A percentile compares a stretch with the other conserved stretches of the same genome.
Evolutionary conservation across 2,113 vertebrate genomes (phyloP).

Genomic region (Apus apus): DNA sequence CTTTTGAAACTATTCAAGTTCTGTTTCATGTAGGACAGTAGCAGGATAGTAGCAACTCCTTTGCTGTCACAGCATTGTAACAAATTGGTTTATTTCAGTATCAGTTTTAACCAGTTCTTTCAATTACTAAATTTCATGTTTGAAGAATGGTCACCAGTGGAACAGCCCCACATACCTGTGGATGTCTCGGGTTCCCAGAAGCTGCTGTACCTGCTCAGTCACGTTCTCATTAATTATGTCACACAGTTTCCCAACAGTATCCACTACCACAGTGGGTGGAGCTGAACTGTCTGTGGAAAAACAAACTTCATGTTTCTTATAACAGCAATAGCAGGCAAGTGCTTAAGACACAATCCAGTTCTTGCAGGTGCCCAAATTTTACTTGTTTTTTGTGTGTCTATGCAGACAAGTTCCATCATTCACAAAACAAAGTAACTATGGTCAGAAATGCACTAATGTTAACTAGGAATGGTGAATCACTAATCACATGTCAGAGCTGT

Average conservation of each 20-base stretch:
- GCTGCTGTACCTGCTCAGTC: constrained; percentile 69
- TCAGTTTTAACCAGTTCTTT: neutral
- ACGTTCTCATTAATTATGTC: constrained; percentile 62
- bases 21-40: neutral
- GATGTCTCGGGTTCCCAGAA: constrained; percentile 84
- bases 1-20: neutral
- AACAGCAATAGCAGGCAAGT: neutral
- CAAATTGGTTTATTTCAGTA: neutral
- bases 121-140: neutral
- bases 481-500: neutral
- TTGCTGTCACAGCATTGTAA: neutral
- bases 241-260: constrained; percentile 80
- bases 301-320: neutral
- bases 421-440: neutral
- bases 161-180: constrained; percentile 80
- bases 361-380: neutral
- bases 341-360: neutral
- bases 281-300: constrained; percentile 79
- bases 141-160: neutral
- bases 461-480: neutral
- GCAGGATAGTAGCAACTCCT: neutral
- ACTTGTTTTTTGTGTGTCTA: neutral
- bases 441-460: neutral
- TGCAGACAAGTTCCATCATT: neutral
- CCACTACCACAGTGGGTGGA: constrained; percentile 81